Evolutionary conservation across 1,140 invertebrate genomes (phyloP).

Genomic region (Nebria ingens): DNA sequence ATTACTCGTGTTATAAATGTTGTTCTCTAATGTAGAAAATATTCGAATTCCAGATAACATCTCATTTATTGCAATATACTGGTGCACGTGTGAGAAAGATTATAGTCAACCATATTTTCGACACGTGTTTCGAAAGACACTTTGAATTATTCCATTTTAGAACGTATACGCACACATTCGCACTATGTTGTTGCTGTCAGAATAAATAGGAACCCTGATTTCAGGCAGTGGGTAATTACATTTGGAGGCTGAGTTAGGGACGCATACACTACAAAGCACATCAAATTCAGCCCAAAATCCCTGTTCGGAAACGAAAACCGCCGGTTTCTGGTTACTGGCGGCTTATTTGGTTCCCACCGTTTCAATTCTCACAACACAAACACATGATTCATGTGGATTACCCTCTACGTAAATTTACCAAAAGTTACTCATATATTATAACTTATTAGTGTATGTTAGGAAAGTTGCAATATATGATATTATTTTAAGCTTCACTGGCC

Average conservation of each 20-base stretch:
- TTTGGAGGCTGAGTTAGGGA: not conserved
- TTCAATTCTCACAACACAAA: not conserved
- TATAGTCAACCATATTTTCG: not conserved
- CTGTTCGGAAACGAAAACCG: not conserved
- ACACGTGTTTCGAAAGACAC: not conserved
- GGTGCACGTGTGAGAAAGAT: not conserved
- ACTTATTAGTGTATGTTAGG: no score
- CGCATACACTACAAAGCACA: not conserved
- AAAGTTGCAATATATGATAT: no score
- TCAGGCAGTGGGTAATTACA: not conserved
- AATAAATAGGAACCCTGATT: not conserved
- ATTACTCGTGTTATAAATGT: no score
- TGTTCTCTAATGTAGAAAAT: no score
- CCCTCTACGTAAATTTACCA: no score
- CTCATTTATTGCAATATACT: no score
- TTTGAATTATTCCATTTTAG: not conserved
- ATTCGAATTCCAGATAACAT: no score
- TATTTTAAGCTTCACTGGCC: no score
- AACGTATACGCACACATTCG: not conserved
- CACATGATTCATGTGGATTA: not conserved
- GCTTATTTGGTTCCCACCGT: not conserved
- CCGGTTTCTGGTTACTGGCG: not conserved
- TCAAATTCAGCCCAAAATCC: not conserved
- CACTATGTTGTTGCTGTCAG: not conserved
- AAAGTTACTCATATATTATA: no score